Evolutionary conservation across 2,797 vertebrate genomes (phyloP).

Genomic region (Odontamblyopus lacepedii): DNA sequence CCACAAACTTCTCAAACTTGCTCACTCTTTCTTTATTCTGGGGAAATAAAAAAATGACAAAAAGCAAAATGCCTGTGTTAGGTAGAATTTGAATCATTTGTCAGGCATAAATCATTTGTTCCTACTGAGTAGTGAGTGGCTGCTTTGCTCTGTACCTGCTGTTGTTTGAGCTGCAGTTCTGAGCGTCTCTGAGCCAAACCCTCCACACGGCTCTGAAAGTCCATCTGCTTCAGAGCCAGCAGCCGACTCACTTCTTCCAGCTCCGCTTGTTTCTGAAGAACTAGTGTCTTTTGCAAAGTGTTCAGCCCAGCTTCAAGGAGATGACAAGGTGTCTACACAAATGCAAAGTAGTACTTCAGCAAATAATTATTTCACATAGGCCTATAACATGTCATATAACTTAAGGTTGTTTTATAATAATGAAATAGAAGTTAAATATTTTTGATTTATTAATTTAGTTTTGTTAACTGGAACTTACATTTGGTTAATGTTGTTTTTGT

Average conservation of each 20-base stretch:
- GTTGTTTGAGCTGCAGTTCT: constrained; percentile 70
- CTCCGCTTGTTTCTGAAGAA: constrained; percentile 78
- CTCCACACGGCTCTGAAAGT: constrained; percentile 69
- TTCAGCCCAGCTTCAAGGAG: constrained; percentile 68
- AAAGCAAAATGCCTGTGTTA: not conserved
- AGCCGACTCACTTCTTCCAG: constrained; percentile 65
- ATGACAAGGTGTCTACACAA: constrained; percentile 60
- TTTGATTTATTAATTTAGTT: not conserved
- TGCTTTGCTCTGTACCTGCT: constrained; percentile 58
- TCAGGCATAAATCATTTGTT: not conserved
- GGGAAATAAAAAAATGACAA: constrained; percentile 20
- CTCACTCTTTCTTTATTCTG: constrained; percentile 70
- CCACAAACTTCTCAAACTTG: constrained; percentile 77
- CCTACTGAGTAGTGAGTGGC: not conserved
- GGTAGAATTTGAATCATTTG: constrained; percentile 7
- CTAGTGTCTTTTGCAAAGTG: constrained; percentile 72
- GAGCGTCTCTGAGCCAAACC: constrained; percentile 52
- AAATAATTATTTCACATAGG: too few relatives aligned
- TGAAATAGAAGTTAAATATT: too few relatives aligned
- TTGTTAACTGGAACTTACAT: not conserved
- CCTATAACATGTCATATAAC: too few relatives aligned
- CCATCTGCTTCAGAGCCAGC: constrained; percentile 69
- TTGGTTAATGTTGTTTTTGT: not conserved
- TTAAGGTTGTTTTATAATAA: too few relatives aligned
- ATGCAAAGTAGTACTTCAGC: not conserved